Percentiles rank a stretch among this genome's conserved stretches.
Evolutionary conservation across 2,113 vertebrate species (phyloP).

Genomic region (Mirza zaza): DNA sequence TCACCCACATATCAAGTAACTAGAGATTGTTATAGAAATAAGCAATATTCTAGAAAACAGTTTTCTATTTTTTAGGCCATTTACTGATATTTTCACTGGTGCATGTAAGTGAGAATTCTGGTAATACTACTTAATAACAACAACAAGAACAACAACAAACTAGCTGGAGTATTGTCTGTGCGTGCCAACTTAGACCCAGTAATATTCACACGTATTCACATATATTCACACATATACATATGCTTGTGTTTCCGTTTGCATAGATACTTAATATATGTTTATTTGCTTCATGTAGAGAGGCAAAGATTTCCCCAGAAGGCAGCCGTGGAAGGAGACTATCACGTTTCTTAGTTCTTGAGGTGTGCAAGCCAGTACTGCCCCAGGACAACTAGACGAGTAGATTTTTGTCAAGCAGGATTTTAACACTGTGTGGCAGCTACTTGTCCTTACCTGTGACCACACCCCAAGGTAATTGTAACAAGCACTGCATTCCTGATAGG

Average conservation of each 20-base stretch:
- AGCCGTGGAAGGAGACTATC: background rate
- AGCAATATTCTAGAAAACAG: background rate
- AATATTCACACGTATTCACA: background rate
- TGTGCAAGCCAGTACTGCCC: background rate
- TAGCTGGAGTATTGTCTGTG: background rate
- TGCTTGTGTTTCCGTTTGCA: background rate
- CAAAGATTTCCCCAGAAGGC: background rate
- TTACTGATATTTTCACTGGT: background rate
- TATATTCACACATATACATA: background rate
- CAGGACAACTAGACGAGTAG: background rate
- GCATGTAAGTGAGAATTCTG: background rate
- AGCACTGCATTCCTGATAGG: constrained; percentile 21
- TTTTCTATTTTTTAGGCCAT: background rate
- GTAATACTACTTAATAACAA: background rate
- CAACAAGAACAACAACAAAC: background rate
- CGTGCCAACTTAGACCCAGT: background rate
- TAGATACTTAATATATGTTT: background rate
- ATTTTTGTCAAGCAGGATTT: background rate
- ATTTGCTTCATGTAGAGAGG: background rate
- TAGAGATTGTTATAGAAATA: background rate
- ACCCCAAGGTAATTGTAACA: background rate
- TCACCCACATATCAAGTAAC: background rate
- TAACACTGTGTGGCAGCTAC: background rate
- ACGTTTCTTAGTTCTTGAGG: background rate
- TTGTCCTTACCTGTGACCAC: background rate